A percentile compares a stretch with the other conserved stretches of the same genome.
These are phyloP conservation scores for Xenops minutus DNA, from an alignment of 2,797 vertebrate species.

Conservation along the genomic window DNA sequence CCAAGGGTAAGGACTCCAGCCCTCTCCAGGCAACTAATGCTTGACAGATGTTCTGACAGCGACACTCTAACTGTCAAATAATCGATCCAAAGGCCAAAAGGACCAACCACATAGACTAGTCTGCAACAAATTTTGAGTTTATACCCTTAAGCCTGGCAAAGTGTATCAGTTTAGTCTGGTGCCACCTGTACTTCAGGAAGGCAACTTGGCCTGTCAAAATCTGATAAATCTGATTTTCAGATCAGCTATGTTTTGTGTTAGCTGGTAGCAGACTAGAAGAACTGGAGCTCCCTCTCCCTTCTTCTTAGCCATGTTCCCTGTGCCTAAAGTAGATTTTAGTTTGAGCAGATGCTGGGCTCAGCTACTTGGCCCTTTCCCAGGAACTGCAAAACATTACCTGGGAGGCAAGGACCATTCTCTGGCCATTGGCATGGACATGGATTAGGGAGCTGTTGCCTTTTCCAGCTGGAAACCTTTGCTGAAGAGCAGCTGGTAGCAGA, in stretches of 20 bases:
- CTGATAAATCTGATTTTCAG: background rate
- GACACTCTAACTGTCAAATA: background rate
- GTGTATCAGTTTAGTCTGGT: no score
- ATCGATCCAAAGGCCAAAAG: background rate
- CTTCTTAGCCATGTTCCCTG: background rate
- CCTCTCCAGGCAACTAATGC: background rate
- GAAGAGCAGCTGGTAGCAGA: background rate
- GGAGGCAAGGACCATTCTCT: background rate
- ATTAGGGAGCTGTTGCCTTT: background rate
- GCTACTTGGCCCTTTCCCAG: background rate
- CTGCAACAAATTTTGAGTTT: background rate
- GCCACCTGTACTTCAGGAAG: background rate
- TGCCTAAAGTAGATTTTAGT: background rate
- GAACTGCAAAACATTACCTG: background rate
- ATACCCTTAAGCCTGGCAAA: background rate
- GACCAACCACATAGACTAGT: background rate
- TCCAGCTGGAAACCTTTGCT: background rate
- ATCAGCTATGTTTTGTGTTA: background rate
- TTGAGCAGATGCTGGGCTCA: rapidly evolving
- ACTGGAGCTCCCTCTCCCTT: background rate
- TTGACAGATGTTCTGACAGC: background rate
- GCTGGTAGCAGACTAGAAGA: background rate
- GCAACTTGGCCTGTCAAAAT: background rate
- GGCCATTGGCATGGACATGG: rapidly evolving
- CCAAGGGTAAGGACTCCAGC: background rate